Base-by-base conservation (phyloP, 2,888 invertebrate species). In the Nesidiocoris tenuis region DNA sequence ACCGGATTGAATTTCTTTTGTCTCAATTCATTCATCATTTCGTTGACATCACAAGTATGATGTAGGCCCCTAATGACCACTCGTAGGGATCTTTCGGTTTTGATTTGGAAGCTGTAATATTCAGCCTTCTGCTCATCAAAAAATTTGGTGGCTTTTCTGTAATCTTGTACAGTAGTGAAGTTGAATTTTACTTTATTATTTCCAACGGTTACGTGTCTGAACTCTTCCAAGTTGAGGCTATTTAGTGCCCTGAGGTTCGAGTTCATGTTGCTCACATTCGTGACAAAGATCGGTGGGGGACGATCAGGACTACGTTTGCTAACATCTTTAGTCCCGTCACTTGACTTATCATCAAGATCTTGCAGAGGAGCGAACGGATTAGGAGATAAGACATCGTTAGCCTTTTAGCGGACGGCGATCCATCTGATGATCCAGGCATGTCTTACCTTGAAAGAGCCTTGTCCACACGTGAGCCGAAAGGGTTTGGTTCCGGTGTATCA, bases 1-100 rank as follows among this genome's bases (percentile, higher is more conserved):
- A 24, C 24, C 1, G 63, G 24, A 23, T 22, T n/a, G 22, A 63
- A 63, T 16, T 24, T 22, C 23, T 63, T 63, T 1, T 1, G 17
- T 59, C 21, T 59, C 9, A 70, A 24, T 70, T 67, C 67, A 7
- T 67, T 22, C 3, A 67, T 67, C 54, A 67, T 67, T 18, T 67
- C 67, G 21, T 67, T 59, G 3, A 59, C 22, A 17, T 59, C 59
- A 22, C 70, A 57, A 17, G 70, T 7, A 24, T 7, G 24, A n/a
- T 70, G 70, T 18, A 57, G 17, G 23, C 70, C 70, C 59, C 70
- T 70, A 5, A 70, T 70, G 9, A 70, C 70, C 22, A 70, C 70
- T 12, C 70, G 70, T 21, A 70, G 56, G 24, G 22, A 70, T 17
- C 70, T 19, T n/a, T 70, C 70, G 19, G 56, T 12, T 59, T 70